Conservation (phyloP, 2,113 vertebrate species). For the Athene noctua region DNA sequence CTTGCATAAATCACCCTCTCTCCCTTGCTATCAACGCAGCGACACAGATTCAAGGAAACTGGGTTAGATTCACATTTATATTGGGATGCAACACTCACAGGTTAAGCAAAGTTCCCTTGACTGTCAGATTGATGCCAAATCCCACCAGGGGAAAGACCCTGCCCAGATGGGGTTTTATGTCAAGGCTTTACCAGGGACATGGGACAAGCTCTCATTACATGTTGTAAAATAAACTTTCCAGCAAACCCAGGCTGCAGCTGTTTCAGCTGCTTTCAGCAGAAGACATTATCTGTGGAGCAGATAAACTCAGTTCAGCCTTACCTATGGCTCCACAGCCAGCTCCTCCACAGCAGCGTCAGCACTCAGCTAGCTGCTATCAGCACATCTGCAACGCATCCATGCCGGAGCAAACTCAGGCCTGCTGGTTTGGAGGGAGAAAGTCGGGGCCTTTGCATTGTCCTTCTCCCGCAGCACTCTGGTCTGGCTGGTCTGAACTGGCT, state of each 20-base stretch:
- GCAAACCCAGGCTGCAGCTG: background rate
- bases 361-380: conserved; percentile 29
- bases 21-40: background rate
- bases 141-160: background rate
- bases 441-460: background rate
- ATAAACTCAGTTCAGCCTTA: conserved; percentile 4
- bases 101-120: background rate
- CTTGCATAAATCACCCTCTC: background rate
- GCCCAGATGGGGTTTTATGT: background rate
- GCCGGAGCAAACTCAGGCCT: background rate
- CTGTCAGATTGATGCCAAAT: background rate
- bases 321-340: background rate
- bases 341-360: conserved; percentile 8
- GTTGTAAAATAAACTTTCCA: background rate
- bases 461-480: background rate
- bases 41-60: background rate
- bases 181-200: background rate
- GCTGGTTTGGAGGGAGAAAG: background rate
- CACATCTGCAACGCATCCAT: conserved; percentile 2
- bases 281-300: background rate
- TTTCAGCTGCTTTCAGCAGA: conserved; percentile 24
- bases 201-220: background rate
- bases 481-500: conserved; percentile 1
- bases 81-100: background rate
- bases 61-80: background rate